These are phyloP conservation scores for Sorex fumeus DNA, from an alignment of 2,113 vertebrate species.

Conservation along the genomic window DNA sequence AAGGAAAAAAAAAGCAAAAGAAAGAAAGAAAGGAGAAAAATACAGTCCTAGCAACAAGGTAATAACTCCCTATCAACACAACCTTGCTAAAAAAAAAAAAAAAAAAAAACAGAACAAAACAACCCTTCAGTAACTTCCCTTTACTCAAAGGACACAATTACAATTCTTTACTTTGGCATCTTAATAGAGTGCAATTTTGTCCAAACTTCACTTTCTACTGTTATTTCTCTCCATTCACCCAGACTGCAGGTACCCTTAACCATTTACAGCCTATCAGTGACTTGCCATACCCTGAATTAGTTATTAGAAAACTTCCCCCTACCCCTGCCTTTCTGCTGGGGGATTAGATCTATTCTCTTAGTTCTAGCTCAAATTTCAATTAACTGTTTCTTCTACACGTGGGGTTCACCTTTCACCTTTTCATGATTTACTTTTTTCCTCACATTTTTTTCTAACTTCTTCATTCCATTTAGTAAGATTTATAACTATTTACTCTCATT, in stretches of 20 bases:
- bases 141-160: not conserved
- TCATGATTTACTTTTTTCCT: not conserved
- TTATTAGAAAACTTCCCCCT: too few species aligned
- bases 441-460: not conserved
- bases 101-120: not conserved
- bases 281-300: not conserved
- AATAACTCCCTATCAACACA: not conserved
- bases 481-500: conserved; percentile 30
- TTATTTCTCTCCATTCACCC: not conserved
- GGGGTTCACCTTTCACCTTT: not conserved
- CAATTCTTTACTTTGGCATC: not conserved
- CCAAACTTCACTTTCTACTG: not conserved
- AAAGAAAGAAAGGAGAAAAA: not conserved
- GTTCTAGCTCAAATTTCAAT: not conserved
- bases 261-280: not conserved
- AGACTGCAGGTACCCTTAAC: not conserved
- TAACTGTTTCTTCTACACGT: not conserved
- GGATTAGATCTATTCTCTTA: conserved; percentile 5
- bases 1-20: too few species aligned
- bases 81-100: not conserved
- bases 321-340: not conserved
- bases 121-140: not conserved
- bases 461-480: not conserved
- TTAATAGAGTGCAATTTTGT: not conserved
- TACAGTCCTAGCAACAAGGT: not conserved